phyloP scores from a whole-genome alignment of 2,113 vertebrate species.

The Pagrus major region DNA sequence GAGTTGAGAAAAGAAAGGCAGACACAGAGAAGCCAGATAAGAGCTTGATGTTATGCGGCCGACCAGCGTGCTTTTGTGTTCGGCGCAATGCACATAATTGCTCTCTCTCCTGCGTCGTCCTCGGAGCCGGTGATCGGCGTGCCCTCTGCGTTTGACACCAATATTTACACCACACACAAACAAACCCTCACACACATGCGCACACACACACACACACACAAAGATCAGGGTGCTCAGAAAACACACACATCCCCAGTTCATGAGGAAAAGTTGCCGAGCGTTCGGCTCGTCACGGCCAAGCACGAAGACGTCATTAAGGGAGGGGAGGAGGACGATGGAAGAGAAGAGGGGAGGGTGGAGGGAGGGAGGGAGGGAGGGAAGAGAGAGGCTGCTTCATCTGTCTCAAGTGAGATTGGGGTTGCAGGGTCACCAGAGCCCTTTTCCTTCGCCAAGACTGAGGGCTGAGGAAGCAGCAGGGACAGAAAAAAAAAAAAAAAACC shows the following conservation, averaged over 20 bases:
- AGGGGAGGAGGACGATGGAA: slow-evolving; percentile 28
- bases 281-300: slow-evolving; percentile 64
- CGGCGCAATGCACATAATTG: slow-evolving; percentile 67
- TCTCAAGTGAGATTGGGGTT: slow-evolving; percentile 85
- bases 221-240: not conserved
- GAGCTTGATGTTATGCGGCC: slow-evolving; percentile 64
- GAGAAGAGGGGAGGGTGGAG: not conserved
- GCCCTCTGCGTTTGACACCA: slow-evolving; percentile 76
- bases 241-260: slow-evolving; percentile 5
- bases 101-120: slow-evolving; percentile 51
- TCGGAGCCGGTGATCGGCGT: slow-evolving; percentile 55
- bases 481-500: slow-evolving; percentile 25
- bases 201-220: slow-evolving; percentile 8
- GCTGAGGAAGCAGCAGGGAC: slow-evolving; percentile 46
- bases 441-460: slow-evolving; percentile 68
- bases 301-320: slow-evolving; percentile 74
- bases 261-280: slow-evolving; percentile 69
- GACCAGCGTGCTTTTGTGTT: slow-evolving; percentile 68
- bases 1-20: slow-evolving; percentile 50
- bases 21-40: slow-evolving; percentile 64
- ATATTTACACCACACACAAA: slow-evolving; percentile 72
- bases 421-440: slow-evolving; percentile 73
- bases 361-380: not conserved
- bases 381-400: slow-evolving; percentile 76
- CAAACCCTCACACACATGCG: not conserved